A percentile compares a stretch with the other conserved stretches of the same genome.
These are phyloP conservation scores for Heliconius sara DNA, from an alignment of 2,888 invertebrate genomes.

Conservation along the genomic window DNA sequence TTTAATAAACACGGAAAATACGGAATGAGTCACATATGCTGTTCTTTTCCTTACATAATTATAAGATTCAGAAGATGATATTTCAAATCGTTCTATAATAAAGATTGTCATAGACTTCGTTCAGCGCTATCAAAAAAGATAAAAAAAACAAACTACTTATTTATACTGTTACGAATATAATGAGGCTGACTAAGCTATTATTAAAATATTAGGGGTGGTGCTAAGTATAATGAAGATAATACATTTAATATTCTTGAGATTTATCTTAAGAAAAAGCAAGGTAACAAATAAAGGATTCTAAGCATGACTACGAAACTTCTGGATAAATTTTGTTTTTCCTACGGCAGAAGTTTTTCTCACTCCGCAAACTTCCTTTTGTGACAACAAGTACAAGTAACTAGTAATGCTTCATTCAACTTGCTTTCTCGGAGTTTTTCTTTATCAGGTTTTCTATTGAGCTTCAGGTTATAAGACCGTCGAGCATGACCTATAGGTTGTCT, in stretches of 20 bases:
- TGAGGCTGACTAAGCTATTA: background rate
- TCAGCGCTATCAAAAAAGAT: too few relatives aligned
- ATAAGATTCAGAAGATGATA: too few relatives aligned
- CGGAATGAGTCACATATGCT: too few relatives aligned
- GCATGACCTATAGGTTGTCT: slow-evolving; percentile 28
- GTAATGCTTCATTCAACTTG: slow-evolving; percentile 33
- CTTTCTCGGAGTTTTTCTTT: slow-evolving; percentile 32
- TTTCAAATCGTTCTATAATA: too few relatives aligned
- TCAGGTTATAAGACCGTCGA: slow-evolving; percentile 25
- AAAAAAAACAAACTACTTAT: background rate
- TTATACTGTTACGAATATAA: background rate
- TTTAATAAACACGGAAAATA: too few relatives aligned
- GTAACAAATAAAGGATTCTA: slow-evolving; percentile 1
- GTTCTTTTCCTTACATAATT: too few relatives aligned
- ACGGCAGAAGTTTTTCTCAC: slow-evolving; percentile 21
- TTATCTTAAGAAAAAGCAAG: background rate
- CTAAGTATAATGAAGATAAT: background rate
- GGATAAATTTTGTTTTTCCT: slow-evolving; percentile 24
- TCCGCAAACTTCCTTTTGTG: slow-evolving; percentile 28
- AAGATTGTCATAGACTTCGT: too few relatives aligned
- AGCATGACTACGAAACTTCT: slow-evolving; percentile 16
- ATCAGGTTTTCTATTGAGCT: slow-evolving; percentile 26
- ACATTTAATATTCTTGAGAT: background rate
- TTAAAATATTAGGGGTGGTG: background rate
- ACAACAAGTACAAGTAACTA: slow-evolving; percentile 31